Evolutionary conservation across 2,797 vertebrate genomes (phyloP), one percentile per base, ranked within the genome.

Genomic region (Denticeps clupeoides): DNA sequence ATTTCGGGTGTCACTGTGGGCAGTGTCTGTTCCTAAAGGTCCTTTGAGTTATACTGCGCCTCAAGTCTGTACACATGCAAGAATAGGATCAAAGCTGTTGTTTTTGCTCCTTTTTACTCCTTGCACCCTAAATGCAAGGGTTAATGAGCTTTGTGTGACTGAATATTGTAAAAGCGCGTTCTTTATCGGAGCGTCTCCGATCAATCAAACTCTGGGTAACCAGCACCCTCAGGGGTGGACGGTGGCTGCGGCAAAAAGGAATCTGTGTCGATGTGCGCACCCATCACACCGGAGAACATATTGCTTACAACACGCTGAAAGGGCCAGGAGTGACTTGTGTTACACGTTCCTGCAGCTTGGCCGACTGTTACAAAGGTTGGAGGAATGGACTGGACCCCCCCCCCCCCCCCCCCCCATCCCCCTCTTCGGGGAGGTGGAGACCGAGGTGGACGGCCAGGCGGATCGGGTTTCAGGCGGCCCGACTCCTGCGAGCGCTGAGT

Each of bases 401-500:
- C n/a, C n/a, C n/a, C n/a, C n/a, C n/a, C n/a, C n/a, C n/a, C n/a
- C n/a, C n/a, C n/a, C n/a, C n/a, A n/a, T n/a, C n/a, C n/a, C n/a
- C n/a, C n/a, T n/a, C n/a, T n/a, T n/a, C n/a, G n/a, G 10, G 10
- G 29, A 29, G 25, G 2, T 2, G 24, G 27, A 3, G 63, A 72
- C 75, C 76, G 72, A 74, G 73, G 72, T 74, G 73, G 35, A 74
- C 64, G 58, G 48, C 42, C 23, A 26, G 69, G 65, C 49, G 25
- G 41, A 51, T 66, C 49, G 60, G 67, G 61, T 59, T 53, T 53
- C 58, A 56, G 59, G 38, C 50, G 1, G 88, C 85, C 84, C 77
- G 89, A 93, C 89, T 85, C 82, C 82, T 85, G 63, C 64, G 55
- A 72, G 67, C 47, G 87, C 87, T 93, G 93, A 97, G 85, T 89